phyloP scores from a whole-genome alignment of 2,797 vertebrate species.

The Myripristis murdjan region DNA sequence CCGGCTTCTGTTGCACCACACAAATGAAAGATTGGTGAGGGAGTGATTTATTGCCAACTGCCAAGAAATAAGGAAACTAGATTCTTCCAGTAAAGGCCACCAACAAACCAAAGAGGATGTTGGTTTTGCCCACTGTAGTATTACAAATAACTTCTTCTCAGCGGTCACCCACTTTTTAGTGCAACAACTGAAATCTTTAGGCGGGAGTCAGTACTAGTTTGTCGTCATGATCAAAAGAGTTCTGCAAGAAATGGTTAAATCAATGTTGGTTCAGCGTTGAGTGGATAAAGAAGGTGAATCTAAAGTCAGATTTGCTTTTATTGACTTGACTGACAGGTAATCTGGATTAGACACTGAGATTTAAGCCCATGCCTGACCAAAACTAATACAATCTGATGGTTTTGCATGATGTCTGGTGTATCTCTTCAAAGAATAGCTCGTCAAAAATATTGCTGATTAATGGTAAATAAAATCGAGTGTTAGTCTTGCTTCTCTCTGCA shows the following conservation, averaged over 20 bases:
- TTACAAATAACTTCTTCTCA: constrained; percentile 76
- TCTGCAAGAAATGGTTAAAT: neutral
- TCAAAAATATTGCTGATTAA: neutral
- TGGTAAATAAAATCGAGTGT: neutral
- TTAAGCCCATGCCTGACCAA: neutral
- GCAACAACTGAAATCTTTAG: constrained; percentile 63
- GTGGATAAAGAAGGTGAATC: neutral
- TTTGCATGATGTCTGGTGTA: too few species aligned
- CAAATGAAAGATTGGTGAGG: constrained; percentile 1
- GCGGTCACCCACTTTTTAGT: constrained; percentile 36
- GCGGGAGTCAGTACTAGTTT: constrained; percentile 47
- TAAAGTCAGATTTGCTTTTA: neutral
- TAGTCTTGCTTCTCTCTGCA: neutral
- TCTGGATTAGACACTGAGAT: neutral
- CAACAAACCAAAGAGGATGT: constrained; percentile 74
- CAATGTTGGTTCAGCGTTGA: neutral
- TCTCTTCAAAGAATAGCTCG: too few species aligned
- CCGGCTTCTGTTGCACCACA: constrained; percentile 10
- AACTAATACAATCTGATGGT: neutral
- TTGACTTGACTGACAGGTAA: neutral
- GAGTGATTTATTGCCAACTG: constrained; percentile 11
- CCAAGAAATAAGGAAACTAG: constrained; percentile 58
- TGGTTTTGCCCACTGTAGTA: constrained; percentile 48
- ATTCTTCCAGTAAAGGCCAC: constrained; percentile 32
- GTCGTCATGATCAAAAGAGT: constrained; percentile 3